Conservation (phyloP, 2,888 invertebrate genomes). For the Timandra comae region DNA sequence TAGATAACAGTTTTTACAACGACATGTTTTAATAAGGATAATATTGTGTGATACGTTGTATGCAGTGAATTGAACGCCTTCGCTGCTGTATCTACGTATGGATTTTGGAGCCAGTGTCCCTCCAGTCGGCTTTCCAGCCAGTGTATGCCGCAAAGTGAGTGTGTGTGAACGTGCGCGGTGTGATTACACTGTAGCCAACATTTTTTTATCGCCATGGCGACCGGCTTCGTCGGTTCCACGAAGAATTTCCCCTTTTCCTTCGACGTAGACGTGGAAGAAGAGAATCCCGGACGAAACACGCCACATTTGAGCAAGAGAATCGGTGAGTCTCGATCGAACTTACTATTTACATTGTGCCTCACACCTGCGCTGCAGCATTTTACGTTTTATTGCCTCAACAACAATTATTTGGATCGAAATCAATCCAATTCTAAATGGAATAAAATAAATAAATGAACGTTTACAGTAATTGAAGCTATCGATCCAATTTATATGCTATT, state of each 20-base stretch:
- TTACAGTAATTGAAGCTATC: too few species aligned
- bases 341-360: too few species aligned
- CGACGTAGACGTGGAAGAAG: conserved; percentile 64
- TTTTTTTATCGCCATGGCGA: conserved; percentile 42
- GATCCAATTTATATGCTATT: too few species aligned
- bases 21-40: conserved; percentile 4
- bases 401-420: neutral
- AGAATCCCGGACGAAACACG: conserved; percentile 43
- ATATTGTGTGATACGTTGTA: neutral
- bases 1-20: neutral
- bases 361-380: conserved; percentile 6
- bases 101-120: conserved; percentile 5
- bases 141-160: too few species aligned
- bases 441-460: too few species aligned
- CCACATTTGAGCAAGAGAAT: conserved; percentile 55
- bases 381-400: neutral
- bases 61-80: conserved; percentile 9
- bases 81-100: conserved; percentile 11
- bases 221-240: conserved; percentile 67
- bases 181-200: neutral
- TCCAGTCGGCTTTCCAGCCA: too few species aligned
- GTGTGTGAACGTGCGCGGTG: neutral
- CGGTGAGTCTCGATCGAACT: too few species aligned
- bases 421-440: neutral
- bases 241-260: conserved; percentile 71